Conservation (phyloP, 1,140 invertebrate genomes). For the Halesus radiatus region DNA sequence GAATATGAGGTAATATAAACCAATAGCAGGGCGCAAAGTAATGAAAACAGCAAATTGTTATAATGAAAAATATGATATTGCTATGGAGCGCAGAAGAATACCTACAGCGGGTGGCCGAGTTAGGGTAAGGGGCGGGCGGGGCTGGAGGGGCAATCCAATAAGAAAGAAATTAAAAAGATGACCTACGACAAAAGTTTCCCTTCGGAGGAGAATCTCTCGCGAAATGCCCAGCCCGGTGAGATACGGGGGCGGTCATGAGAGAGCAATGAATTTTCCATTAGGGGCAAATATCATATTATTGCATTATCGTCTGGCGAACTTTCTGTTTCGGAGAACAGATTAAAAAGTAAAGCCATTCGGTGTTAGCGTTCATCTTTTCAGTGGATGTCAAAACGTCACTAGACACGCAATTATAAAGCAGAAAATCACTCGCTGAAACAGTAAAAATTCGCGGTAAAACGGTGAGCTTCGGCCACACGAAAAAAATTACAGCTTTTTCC, state of each 20-base stretch:
- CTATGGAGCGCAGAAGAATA: constrained; percentile 2
- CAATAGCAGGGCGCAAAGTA: background rate
- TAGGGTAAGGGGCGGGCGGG: background rate
- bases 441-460: no score
- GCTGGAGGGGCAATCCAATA: constrained; percentile 48
- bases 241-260: constrained; percentile 13
- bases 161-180: constrained; percentile 55
- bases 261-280: constrained; percentile 57
- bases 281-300: constrained; percentile 53
- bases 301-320: constrained; percentile 41
- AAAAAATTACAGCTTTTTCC: no score
- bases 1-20: background rate
- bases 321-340: constrained; percentile 47
- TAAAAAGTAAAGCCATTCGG: constrained; percentile 51
- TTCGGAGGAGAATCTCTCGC: constrained; percentile 38
- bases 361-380: constrained; percentile 11
- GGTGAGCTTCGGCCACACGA: no score
- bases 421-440: no score
- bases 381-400: background rate
- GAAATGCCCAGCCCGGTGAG: background rate
- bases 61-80: constrained; percentile 33
- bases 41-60: constrained; percentile 31
- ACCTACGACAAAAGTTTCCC: constrained; percentile 53
- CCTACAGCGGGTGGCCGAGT: background rate
- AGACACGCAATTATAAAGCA: background rate